Conservation (phyloP, 1,140 invertebrate species). For the Drosophila tropicalis region DNA sequence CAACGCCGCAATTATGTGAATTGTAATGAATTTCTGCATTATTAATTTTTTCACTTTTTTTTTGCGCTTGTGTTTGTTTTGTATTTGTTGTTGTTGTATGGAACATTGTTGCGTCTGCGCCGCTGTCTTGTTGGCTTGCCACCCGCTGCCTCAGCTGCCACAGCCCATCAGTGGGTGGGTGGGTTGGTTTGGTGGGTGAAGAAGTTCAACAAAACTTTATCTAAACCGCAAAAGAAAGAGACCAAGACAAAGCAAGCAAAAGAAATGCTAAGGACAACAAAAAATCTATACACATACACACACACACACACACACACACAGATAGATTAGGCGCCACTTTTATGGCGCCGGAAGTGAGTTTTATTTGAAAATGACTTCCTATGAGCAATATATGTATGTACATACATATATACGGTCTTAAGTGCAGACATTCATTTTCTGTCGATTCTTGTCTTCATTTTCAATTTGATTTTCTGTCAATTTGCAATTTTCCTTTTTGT, state of each 20-base stretch:
- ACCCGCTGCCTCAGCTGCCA: background rate
- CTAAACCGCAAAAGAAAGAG: background rate
- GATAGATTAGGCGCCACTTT: background rate
- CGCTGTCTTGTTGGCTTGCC: background rate
- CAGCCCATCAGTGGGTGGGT: background rate
- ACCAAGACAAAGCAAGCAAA: background rate
- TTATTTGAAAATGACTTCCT: conserved; percentile 4
- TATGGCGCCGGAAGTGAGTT: conserved; percentile 11
- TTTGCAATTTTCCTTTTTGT: conserved; percentile 1
- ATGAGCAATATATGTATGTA: background rate
- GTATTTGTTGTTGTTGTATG: conserved; percentile 13
- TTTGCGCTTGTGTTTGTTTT: conserved; percentile 6
- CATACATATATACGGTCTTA: background rate
- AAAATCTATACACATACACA: background rate
- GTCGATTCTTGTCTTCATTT: background rate
- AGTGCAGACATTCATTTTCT: background rate
- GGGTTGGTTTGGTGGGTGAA: background rate
- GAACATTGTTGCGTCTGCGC: conserved; percentile 44
- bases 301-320: too few relatives aligned
- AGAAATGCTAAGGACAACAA: conserved; percentile 1
- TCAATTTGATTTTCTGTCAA: conserved; percentile 3
- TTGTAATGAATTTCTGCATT: conserved; percentile 35
- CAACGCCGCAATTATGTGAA: conserved; percentile 12
- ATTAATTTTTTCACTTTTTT: conserved; percentile 26
- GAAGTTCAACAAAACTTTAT: background rate